Evolutionary conservation across 1,140 invertebrate species (phyloP).

Genomic region (Trichoplusia ni): DNA sequence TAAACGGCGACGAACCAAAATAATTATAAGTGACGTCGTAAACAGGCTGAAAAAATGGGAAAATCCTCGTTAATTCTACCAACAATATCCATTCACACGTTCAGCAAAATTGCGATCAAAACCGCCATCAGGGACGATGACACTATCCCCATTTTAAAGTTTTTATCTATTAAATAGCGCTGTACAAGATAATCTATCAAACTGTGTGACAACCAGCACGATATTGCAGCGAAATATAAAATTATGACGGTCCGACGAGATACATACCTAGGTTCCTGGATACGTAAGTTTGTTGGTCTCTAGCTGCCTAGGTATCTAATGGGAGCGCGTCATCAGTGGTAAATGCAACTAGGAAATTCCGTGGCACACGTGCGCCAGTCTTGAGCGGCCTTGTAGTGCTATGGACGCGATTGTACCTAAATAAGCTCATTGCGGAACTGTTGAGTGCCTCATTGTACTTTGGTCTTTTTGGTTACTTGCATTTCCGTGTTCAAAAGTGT

Average conservation of each 20-base stretch:
- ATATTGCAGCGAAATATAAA: slow-evolving; percentile 44
- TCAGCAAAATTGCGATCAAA: not conserved
- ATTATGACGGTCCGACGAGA: slow-evolving; percentile 28
- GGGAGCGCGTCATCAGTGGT: slow-evolving; percentile 45
- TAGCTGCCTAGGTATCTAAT: slow-evolving; percentile 36
- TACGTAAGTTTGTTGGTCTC: too few species aligned
- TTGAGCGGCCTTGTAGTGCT: slow-evolving; percentile 27
- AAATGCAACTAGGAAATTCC: slow-evolving; percentile 51
- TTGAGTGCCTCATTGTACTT: not conserved
- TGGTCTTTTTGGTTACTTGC: not conserved
- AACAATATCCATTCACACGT: not conserved
- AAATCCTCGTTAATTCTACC: not conserved
- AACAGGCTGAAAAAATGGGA: too few species aligned
- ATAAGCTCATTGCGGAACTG: slow-evolving; percentile 11
- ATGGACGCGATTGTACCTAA: slow-evolving; percentile 28
- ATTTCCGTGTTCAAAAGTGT: too few species aligned
- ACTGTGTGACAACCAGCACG: slow-evolving; percentile 29
- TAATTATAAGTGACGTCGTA: too few species aligned
- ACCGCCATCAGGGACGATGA: not conserved
- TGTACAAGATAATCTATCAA: slow-evolving; percentile 34
- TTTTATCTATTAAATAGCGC: slow-evolving; percentile 29
- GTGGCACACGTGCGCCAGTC: slow-evolving; percentile 40
- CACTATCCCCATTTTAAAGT: not conserved
- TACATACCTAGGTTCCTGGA: too few species aligned
- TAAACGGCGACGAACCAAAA: too few species aligned